Evolutionary conservation across 2,888 invertebrate genomes (phyloP), one percentile per base, ranked within the genome.

Genomic region (Bombyx huttoni): DNA sequence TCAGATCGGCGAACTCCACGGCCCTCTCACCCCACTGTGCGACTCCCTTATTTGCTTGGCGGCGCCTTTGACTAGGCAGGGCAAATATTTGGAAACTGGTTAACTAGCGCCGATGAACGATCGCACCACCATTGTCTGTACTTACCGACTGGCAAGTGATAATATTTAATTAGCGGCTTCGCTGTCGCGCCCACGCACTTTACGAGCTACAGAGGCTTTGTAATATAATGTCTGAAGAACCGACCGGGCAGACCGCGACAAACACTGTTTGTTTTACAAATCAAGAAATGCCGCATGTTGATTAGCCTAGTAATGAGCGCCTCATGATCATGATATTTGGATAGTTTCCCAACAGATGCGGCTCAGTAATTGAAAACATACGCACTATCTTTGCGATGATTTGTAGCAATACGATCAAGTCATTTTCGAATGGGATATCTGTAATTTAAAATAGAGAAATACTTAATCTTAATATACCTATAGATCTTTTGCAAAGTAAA

Each of bases 151-250:
- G 73, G 67, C 68, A 61, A 75, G 75, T 83, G 83, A 83, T 85
- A 85, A 86, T 86, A 85, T 87, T 85, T 87, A 86, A 87, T 87
- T 84, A 87, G 84, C 78, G 78, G 73, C 75, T 68, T 61, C 72
- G 76, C 70, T 79, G 81, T 86, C 79, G 78, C 85, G 83, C 86
- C 85, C 83, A 70, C 72, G 68, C 75, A 60, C 64, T 70, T 68
- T 67, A 68, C 65, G 62, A 68, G 63, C 61, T 54, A 67, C 67
- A 57, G 52, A 61, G 64, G 68, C 70, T 69, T 61, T 60, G 62
- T 65, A 65, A 63, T 64, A 71, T 64, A 40, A 67, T 69, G 68
- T 63, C 67, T 68, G 70, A 69, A 67, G 75, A 69, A 62, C 65
- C 64, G 67, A 71, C 64, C 71, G 76, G 77, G 78, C 75, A 60